Evolutionary conservation across 2,888 invertebrate genomes (phyloP).

Genomic region (Leptopilina myrica): DNA sequence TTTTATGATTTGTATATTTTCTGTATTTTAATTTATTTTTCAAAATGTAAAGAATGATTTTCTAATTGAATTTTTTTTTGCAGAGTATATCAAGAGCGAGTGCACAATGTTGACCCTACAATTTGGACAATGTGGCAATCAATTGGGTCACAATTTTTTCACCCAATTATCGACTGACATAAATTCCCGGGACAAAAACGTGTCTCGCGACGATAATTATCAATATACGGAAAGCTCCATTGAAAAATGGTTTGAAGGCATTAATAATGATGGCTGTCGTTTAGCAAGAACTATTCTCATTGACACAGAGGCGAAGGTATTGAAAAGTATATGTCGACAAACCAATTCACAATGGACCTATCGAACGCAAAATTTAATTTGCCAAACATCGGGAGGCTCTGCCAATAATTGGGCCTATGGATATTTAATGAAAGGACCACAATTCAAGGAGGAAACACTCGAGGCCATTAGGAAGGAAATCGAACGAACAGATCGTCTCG

Average conservation of each 20-base stretch:
- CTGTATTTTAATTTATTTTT: background rate
- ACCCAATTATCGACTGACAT: constrained; percentile 75
- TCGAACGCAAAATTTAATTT: constrained; percentile 74
- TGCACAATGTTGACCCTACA: constrained; percentile 75
- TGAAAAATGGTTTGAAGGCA: constrained; percentile 77
- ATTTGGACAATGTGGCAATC: constrained; percentile 80
- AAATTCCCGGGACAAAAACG: constrained; percentile 61
- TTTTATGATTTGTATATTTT: too few relatives aligned
- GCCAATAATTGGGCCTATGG: constrained; percentile 80
- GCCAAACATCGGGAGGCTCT: constrained; percentile 76
- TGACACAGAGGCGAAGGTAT: constrained; percentile 78
- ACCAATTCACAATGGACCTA: constrained; percentile 70
- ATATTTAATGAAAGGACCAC: constrained; percentile 74
- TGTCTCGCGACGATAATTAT: constrained; percentile 65
- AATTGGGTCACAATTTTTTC: constrained; percentile 77
- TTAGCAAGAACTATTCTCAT: constrained; percentile 77
- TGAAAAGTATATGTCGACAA: constrained; percentile 68
- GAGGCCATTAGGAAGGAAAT: constrained; percentile 75
- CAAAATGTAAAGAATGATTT: too few relatives aligned
- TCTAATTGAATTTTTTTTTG: background rate
- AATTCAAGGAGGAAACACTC: constrained; percentile 71
- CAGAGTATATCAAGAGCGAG: background rate
- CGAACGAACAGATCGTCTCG: constrained; percentile 76
- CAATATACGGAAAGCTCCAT: constrained; percentile 71
- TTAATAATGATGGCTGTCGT: constrained; percentile 68